Evolutionary conservation across 2,797 vertebrate species (phyloP).

Genomic region (Gymnothorax javanicus): DNA sequence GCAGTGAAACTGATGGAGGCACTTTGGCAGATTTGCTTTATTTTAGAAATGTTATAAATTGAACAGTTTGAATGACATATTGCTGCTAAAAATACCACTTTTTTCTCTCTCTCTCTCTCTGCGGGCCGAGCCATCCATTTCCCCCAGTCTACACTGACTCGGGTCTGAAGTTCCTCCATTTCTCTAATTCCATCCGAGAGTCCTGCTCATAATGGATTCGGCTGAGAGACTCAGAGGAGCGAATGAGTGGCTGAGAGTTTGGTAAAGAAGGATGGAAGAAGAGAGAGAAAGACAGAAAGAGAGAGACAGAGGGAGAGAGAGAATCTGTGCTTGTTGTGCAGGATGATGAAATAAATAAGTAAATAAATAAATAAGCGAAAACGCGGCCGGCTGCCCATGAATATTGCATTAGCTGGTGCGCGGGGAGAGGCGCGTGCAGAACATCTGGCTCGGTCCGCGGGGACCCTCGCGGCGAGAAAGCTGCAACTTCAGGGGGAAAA

Average conservation of each 20-base stretch:
- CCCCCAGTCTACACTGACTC: neutral
- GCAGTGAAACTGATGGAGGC: no score
- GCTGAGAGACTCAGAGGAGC: neutral
- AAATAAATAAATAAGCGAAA: constrained; percentile 73
- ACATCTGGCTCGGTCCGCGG: constrained; percentile 80
- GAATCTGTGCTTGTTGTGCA: constrained; percentile 68
- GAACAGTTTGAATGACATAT: neutral
- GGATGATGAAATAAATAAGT: constrained; percentile 78
- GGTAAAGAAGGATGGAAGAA: neutral
- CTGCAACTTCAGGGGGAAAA: constrained; percentile 75
- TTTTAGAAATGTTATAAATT: neutral
- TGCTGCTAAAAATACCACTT: neutral
- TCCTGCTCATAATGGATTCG: neutral
- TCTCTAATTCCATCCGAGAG: neutral
- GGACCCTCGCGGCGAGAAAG: constrained; percentile 81
- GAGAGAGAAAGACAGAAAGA: constrained; percentile 7
- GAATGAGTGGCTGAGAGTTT: constrained; percentile 11
- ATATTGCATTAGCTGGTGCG: constrained; percentile 82
- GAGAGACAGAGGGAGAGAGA: constrained; percentile 52
- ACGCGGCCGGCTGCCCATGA: constrained; percentile 75
- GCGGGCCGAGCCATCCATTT: neutral
- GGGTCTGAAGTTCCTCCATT: neutral
- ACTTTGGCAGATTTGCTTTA: neutral
- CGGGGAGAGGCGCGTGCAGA: constrained; percentile 78
- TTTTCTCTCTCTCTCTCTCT: neutral